Evolutionary conservation across 2,797 vertebrate genomes (phyloP), one percentile per base, ranked within the genome.

Genomic region (Eulemur albifrons): DNA sequence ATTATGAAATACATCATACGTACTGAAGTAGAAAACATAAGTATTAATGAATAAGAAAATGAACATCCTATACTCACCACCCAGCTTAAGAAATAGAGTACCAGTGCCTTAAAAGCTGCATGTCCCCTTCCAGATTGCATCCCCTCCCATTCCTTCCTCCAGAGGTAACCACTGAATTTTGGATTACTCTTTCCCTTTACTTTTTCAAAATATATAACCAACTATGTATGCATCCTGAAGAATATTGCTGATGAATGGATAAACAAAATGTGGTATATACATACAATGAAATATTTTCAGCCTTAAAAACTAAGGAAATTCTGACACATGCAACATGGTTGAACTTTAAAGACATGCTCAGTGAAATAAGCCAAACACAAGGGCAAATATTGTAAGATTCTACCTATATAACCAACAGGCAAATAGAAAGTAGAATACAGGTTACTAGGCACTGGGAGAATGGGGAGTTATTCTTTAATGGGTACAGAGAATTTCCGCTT

Each of bases 1-100:
- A 57, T 14, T 88, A 25, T 88, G 18, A 94, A 88, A 77, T 96
- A 77, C 7, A 73, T 86, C 54, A 85, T 15, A 91, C 15, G 61
- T 75, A 81, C 27, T 63, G 12, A 77, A 61, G 20, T 32, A 61
- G 69, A 54, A 67, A 88, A 84, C 5, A 20, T 25, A 86, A 93
- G 38, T 73, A 81, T 80, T 84, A 93, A 69, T 48, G 27, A 52
- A 70, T 65, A 93, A 70, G 75, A 88, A 81, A 88, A 91, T 48
- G 10, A 96, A 43, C 43, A 70, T 48, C 11, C 38, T 87, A 1
- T 82, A 87, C 38, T 61, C 20, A 73, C 10, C 20, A 65, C n/a
- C n/a, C 63, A 73, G 40, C 40, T 77, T 88, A 83, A 93, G 45
- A 94, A 90, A 82, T 0, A 88, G 8, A 67, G 18, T 69, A 52